phyloP scores from a whole-genome alignment of 2,888 invertebrate species.

The Quadroppia sp. region DNA sequence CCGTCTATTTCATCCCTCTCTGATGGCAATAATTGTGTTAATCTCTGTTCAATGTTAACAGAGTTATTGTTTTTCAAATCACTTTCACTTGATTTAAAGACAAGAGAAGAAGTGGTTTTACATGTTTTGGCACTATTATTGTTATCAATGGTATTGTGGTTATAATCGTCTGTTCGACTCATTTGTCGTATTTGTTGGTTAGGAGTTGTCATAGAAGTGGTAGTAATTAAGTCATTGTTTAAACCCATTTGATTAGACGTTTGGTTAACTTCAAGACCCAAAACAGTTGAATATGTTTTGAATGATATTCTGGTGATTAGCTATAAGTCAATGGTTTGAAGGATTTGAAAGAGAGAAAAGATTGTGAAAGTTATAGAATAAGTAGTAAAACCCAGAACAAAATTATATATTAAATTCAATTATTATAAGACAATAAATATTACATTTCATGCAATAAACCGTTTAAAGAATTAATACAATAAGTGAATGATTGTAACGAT shows the following conservation, averaged over 20 bases:
- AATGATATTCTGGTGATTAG: slow-evolving; percentile 22
- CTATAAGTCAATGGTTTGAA: slow-evolving; percentile 28
- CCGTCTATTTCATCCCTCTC: neutral
- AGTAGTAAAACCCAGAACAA: slow-evolving; percentile 7
- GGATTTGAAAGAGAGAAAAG: slow-evolving; percentile 25
- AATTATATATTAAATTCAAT: neutral
- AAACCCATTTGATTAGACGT: slow-evolving; percentile 25
- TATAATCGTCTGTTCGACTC: neutral
- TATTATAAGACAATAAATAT: neutral
- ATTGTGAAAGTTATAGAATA: neutral
- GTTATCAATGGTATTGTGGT: neutral
- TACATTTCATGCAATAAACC: neutral
- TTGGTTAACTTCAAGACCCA: slow-evolving; percentile 32
- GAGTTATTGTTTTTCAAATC: neutral
- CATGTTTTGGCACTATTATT: slow-evolving; percentile 3
- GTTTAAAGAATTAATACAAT: slow-evolving; percentile 1
- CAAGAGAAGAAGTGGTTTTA: slow-evolving; percentile 26
- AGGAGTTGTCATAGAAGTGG: slow-evolving; percentile 9
- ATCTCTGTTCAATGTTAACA: slow-evolving; percentile 17
- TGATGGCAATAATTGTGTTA: neutral
- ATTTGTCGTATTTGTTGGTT: slow-evolving; percentile 10
- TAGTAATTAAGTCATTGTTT: slow-evolving; percentile 5
- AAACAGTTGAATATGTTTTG: slow-evolving; percentile 14
- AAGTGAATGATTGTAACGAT: neutral
- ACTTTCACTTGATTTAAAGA: neutral